These are phyloP conservation scores for Drosophila pachea DNA, from an alignment of 1,140 invertebrate genomes.

Conservation along the genomic window DNA sequence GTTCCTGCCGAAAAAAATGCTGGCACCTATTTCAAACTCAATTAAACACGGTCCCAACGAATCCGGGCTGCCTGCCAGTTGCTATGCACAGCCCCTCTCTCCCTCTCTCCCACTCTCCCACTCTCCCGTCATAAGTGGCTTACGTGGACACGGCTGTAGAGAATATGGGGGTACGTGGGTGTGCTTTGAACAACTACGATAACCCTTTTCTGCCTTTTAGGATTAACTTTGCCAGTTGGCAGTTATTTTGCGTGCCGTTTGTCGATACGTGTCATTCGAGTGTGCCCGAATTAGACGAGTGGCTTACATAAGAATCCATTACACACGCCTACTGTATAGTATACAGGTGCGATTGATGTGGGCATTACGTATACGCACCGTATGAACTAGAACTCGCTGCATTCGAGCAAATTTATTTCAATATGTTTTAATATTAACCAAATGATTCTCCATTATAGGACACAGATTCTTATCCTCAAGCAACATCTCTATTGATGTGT, in stretches of 20 bases:
- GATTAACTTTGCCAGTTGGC: slow-evolving; percentile 19
- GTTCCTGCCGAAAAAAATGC: slow-evolving; percentile 45
- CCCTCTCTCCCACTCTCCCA: neutral
- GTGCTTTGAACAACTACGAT: slow-evolving; percentile 2
- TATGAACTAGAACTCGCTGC: no score
- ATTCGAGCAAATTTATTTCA: no score
- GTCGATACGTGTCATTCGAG: neutral
- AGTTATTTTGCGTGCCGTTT: neutral
- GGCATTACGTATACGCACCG: no score
- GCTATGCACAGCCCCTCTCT: no score
- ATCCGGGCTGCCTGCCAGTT: neutral
- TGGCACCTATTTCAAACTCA: slow-evolving; percentile 75
- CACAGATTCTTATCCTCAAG: no score
- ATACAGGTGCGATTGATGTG: no score
- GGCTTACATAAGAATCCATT: no score
- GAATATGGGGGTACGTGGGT: neutral
- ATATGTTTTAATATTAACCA: no score
- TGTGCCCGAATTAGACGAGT: neutral
- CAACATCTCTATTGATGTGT: slow-evolving; percentile 17
- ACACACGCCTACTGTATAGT: no score
- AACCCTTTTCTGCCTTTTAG: slow-evolving; percentile 27
- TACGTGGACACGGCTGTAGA: slow-evolving; percentile 18
- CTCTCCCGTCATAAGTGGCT: neutral
- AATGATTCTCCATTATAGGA: no score
- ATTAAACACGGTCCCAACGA: slow-evolving; percentile 61